phyloP scores from a whole-genome alignment of 2,113 vertebrate genomes.

The Bostrychus sinensis region DNA sequence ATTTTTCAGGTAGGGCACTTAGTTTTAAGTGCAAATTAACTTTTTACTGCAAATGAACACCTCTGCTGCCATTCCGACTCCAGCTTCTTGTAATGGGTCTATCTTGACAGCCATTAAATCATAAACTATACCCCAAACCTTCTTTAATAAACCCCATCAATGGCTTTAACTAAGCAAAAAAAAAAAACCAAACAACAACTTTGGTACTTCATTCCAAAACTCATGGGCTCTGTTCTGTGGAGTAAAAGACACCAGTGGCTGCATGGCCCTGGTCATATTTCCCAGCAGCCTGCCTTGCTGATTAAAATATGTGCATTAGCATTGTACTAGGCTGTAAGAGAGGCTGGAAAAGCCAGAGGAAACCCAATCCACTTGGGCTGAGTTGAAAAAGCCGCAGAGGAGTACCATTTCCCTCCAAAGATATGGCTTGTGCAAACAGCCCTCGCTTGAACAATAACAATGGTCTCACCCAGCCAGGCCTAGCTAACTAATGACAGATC shows the following conservation, averaged over 20 bases:
- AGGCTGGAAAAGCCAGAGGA: constrained; percentile 48
- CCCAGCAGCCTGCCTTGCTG: constrained; percentile 46
- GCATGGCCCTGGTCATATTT: constrained; percentile 38
- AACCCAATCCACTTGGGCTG: constrained; percentile 59
- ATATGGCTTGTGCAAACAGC: constrained; percentile 78
- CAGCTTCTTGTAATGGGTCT: too few species aligned
- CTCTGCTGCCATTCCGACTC: too few species aligned
- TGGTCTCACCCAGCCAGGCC: constrained; percentile 67
- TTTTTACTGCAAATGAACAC: too few species aligned
- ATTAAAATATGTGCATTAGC: constrained; percentile 66
- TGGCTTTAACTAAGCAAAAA: constrained; percentile 18
- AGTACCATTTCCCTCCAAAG: constrained; percentile 70
- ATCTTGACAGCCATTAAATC: too few species aligned
- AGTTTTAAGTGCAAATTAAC: too few species aligned
- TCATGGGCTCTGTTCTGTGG: constrained; percentile 11
- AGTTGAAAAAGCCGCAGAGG: constrained; percentile 70
- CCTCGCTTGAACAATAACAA: constrained; percentile 74
- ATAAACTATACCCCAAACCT: too few species aligned
- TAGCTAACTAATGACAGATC: constrained; percentile 79
- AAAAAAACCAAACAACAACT: too few species aligned
- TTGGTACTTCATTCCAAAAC: constrained; percentile 5
- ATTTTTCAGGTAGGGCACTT: too few species aligned
- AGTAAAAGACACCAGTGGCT: constrained; percentile 31
- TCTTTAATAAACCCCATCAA: background rate
- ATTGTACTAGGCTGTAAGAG: constrained; percentile 26